A percentile compares a stretch with the other conserved stretches of the same genome.
Conservation (phyloP, 92 coral and sea anemone genomes). For the Phenganax stokvisi region DNA sequence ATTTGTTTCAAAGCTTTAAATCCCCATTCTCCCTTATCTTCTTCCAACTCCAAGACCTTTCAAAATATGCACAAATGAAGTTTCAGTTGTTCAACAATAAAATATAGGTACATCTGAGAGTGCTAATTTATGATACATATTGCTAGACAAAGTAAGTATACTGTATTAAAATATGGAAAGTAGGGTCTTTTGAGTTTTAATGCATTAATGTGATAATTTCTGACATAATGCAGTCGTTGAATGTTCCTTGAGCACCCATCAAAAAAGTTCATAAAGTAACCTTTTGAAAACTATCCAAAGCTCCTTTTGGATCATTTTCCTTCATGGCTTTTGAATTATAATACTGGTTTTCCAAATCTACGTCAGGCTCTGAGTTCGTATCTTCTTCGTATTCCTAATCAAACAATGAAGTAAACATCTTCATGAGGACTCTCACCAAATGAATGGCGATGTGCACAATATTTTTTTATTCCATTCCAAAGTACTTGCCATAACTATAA, state of each 20-base stretch:
- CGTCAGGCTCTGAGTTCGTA: slow-evolving; percentile 97
- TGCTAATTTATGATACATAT: too few relatives aligned
- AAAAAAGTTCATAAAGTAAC: slow-evolving; percentile 16
- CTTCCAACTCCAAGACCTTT: slow-evolving; percentile 82
- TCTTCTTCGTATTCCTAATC: slow-evolving; percentile 88
- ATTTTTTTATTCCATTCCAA: too few relatives aligned
- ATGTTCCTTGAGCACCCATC: too few relatives aligned
- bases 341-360: slow-evolving; percentile 94
- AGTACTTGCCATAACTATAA: too few relatives aligned
- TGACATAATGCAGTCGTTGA: too few relatives aligned
- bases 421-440: too few relatives aligned
- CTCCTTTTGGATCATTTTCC: slow-evolving; percentile 88
- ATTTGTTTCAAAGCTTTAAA: slow-evolving; percentile 95
- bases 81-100: too few relatives aligned
- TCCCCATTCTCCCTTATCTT: slow-evolving; percentile 98
- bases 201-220: too few relatives aligned
- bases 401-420: not conserved
- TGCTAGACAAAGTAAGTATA: too few relatives aligned
- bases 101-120: not conserved
- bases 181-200: too few relatives aligned
- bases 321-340: slow-evolving; percentile 95
- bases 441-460: too few relatives aligned
- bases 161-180: too few relatives aligned
- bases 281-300: slow-evolving; percentile 89
- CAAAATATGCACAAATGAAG: not conserved